Conservation (phyloP, 1,140 invertebrate species). For the Eciton burchellii region DNA sequence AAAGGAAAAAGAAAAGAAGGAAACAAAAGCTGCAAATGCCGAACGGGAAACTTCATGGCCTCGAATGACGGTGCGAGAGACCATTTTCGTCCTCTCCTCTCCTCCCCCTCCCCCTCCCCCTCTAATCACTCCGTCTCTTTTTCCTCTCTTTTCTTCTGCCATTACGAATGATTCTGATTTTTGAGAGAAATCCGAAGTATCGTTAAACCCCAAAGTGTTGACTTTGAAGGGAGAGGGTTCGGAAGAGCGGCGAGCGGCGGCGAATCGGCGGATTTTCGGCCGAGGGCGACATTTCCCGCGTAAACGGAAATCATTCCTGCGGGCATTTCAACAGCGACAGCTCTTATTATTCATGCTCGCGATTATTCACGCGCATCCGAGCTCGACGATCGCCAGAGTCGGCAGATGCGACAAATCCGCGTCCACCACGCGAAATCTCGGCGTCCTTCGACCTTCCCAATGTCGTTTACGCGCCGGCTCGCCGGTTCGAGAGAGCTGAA, state of each 20-base stretch:
- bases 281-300: too few relatives aligned
- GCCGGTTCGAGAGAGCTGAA: neutral
- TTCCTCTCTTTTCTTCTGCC: too few relatives aligned
- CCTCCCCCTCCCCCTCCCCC: too few relatives aligned
- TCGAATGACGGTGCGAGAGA: neutral
- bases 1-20: too few relatives aligned
- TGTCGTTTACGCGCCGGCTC: conserved; percentile 33
- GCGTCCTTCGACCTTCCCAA: conserved; percentile 24
- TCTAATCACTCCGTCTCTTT: neutral
- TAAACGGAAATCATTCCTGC: too few relatives aligned
- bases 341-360: too few relatives aligned
- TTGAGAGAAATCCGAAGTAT: neutral
- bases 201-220: too few relatives aligned
- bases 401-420: neutral
- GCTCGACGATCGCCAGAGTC: neutral
- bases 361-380: neutral
- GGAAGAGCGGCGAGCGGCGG: too few relatives aligned
- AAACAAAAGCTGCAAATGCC: conserved; percentile 63
- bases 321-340: too few relatives aligned
- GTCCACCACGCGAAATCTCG: neutral
- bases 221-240: too few relatives aligned
- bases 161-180: too few relatives aligned
- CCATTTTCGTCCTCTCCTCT: neutral
- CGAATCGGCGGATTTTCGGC: too few relatives aligned
- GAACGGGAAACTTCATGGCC: conserved; percentile 61